phyloP scores from a whole-genome alignment of 1,140 invertebrate species.

The Drosophila pectinifera region DNA sequence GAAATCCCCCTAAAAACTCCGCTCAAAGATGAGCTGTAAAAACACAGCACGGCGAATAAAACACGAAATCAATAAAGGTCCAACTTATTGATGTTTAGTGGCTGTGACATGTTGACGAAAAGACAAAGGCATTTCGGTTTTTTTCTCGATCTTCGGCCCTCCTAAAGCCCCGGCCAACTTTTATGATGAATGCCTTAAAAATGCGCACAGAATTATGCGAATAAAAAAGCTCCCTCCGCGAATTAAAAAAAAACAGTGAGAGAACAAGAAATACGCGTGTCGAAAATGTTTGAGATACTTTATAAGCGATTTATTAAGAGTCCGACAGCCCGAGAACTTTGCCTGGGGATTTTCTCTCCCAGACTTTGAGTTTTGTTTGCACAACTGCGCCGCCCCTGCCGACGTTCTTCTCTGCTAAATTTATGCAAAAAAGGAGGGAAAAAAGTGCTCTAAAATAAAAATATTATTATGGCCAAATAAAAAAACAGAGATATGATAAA shows the following conservation, averaged over 20 bases:
- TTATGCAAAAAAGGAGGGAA: constrained; percentile 45
- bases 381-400: constrained; percentile 62
- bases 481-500: constrained; percentile 30
- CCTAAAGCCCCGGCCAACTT: constrained; percentile 8
- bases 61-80: constrained; percentile 46
- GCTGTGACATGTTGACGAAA: constrained; percentile 77
- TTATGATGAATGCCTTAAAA: constrained; percentile 79
- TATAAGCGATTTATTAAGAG: constrained; percentile 71
- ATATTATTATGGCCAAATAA: constrained; percentile 34
- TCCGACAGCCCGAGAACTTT: constrained; percentile 25
- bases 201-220: constrained; percentile 47
- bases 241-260: constrained; percentile 5
- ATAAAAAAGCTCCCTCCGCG: constrained; percentile 22
- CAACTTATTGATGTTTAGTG: constrained; percentile 76
- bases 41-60: constrained; percentile 41
- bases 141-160: constrained; percentile 33
- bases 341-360: constrained; percentile 29
- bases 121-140: constrained; percentile 64
- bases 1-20: constrained; percentile 63
- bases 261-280: constrained; percentile 67
- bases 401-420: constrained; percentile 26
- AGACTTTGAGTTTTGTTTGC: constrained; percentile 52
- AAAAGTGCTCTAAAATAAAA: constrained; percentile 19
- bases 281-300: constrained; percentile 65
- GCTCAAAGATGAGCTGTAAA: constrained; percentile 74